Evolutionary conservation across 2,888 invertebrate species (phyloP).

Genomic region (Nineta flava): DNA sequence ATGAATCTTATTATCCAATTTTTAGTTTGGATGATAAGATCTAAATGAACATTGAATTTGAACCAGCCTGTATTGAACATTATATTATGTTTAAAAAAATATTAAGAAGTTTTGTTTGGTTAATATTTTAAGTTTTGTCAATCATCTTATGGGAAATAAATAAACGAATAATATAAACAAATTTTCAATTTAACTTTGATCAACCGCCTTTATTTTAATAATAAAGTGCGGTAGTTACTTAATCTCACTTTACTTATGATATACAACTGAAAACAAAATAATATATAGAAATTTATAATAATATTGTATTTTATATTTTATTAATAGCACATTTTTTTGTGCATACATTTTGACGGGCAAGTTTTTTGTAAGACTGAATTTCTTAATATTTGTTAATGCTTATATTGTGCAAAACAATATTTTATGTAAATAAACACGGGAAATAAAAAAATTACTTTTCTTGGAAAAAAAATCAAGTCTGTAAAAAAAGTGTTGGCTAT

Average conservation of each 20-base stretch:
- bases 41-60: too few species aligned
- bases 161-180: constrained; percentile 2
- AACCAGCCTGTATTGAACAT: background rate
- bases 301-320: background rate
- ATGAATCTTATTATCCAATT: too few species aligned
- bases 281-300: background rate
- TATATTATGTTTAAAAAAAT: background rate
- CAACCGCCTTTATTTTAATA: background rate
- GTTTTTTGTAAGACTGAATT: too few species aligned
- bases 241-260: constrained; percentile 8
- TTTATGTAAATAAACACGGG: too few species aligned
- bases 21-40: too few species aligned
- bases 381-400: too few species aligned
- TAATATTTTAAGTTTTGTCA: constrained; percentile 9
- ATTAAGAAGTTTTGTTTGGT: constrained; percentile 8
- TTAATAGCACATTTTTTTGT: background rate
- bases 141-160: constrained; percentile 8
- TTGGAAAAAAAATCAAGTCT: too few species aligned
- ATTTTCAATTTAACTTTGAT: background rate
- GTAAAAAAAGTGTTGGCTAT: too few species aligned
- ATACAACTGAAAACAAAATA: constrained; percentile 7
- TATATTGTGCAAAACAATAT: too few species aligned
- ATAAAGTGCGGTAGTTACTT: constrained; percentile 4
- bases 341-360: background rate
- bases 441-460: too few species aligned